Evolutionary conservation across 1,140 invertebrate genomes (phyloP).

Genomic region (Hydropsyche tenuis): DNA sequence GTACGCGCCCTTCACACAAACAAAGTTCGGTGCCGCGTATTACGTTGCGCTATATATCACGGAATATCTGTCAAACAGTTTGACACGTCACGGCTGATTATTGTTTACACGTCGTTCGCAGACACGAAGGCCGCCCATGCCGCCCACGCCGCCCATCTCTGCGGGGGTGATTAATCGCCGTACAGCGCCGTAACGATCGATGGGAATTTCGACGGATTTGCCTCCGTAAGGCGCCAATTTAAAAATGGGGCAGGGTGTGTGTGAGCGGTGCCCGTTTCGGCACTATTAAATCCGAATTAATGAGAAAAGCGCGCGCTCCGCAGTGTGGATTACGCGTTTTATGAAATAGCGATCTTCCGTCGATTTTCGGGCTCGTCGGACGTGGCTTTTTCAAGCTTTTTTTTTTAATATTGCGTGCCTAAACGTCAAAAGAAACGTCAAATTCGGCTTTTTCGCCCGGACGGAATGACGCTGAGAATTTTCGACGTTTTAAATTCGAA

Average conservation of each 20-base stretch:
- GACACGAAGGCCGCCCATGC: constrained; percentile 25
- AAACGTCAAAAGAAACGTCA: not conserved
- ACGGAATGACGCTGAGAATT: too few relatives aligned
- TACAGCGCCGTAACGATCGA: not conserved
- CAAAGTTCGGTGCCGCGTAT: not conserved
- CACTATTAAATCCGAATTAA: too few relatives aligned
- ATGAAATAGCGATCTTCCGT: not conserved
- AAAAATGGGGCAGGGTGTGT: too few relatives aligned
- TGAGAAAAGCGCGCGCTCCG: too few relatives aligned
- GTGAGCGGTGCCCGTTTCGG: too few relatives aligned
- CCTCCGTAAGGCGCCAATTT: not conserved
- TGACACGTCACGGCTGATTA: constrained; percentile 44
- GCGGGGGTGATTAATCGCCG: constrained; percentile 36
- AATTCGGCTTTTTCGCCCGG: too few relatives aligned
- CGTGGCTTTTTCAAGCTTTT: not conserved
- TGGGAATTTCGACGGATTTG: not conserved
- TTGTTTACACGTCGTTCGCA: constrained; percentile 45
- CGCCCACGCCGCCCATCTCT: too few relatives aligned
- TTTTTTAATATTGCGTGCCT: not conserved
- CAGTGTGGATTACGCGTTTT: not conserved
- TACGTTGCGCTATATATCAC: constrained; percentile 17
- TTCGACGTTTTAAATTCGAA: too few relatives aligned
- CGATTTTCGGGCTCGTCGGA: too few relatives aligned
- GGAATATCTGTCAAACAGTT: constrained; percentile 31
- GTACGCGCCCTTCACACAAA: too few relatives aligned